A percentile compares a stretch with the other conserved stretches of the same genome.
Evolutionary conservation across 2,797 vertebrate species (phyloP).

Genomic region (Rhynchotus rufescens): DNA sequence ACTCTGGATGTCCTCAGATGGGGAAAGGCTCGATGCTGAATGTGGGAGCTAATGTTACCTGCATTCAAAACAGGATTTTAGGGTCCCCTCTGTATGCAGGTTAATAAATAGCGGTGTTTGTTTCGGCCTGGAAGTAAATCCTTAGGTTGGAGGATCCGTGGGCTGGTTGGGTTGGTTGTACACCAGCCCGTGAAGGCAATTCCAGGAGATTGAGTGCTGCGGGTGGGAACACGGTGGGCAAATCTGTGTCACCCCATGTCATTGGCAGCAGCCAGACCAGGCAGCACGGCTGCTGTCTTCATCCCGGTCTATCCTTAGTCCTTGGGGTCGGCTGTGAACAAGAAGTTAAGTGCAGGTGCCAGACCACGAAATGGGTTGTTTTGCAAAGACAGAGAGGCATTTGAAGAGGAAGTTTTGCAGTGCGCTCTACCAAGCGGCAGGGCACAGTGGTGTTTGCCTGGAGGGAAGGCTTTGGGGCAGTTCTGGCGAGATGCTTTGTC

Average conservation of each 20-base stretch:
- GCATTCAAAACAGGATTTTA: not conserved
- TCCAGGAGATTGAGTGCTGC: not conserved
- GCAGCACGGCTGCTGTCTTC: not conserved
- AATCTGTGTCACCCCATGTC: not conserved
- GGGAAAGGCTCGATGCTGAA: not conserved
- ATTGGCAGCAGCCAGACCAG: not conserved
- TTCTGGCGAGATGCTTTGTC: not conserved
- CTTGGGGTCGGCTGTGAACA: not conserved
- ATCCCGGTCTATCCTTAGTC: not conserved
- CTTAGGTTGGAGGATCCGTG: not conserved
- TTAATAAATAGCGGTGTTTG: not conserved
- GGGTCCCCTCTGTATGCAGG: not conserved
- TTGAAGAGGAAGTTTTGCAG: not conserved
- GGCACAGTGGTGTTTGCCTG: not conserved
- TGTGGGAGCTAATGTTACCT: not conserved
- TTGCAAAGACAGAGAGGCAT: not conserved
- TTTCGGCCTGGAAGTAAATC: not conserved
- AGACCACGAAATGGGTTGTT: not conserved
- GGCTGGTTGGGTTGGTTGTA: not conserved
- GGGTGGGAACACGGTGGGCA: not conserved
- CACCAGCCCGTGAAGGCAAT: not conserved
- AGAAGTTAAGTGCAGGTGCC: not conserved
- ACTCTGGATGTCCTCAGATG: not conserved
- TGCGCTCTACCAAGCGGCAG: not conserved
- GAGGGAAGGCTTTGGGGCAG: not conserved